A percentile compares a stretch with the other conserved stretches of the same genome.
Conservation (phyloP, 2,113 vertebrate genomes). For the Ardeotis arabs region DNA sequence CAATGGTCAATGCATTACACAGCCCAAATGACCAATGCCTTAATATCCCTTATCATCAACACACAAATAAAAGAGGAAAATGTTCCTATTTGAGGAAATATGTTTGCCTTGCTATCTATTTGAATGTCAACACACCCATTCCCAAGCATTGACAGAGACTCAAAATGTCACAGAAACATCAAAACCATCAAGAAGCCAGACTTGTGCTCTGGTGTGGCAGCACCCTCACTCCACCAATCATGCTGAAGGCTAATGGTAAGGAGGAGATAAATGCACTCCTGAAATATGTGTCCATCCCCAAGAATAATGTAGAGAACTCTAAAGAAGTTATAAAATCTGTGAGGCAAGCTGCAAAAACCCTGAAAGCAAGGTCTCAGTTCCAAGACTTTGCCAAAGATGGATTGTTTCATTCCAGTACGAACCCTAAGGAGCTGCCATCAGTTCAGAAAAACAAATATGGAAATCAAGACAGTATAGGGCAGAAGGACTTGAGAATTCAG, state of each 20-base stretch:
- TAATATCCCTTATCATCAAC: not conserved
- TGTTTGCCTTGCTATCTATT: not conserved
- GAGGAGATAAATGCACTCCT: not conserved
- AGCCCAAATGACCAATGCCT: not conserved
- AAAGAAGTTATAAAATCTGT: not conserved
- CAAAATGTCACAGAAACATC: not conserved
- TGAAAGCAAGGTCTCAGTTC: not conserved
- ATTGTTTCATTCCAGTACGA: not conserved
- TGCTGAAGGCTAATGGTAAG: not conserved
- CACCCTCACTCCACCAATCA: not conserved
- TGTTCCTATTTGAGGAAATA: not conserved
- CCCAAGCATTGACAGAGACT: not conserved
- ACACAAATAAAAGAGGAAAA: not conserved
- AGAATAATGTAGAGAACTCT: not conserved
- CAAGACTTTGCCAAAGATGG: not conserved
- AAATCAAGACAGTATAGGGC: not conserved
- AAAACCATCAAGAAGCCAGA: not conserved
- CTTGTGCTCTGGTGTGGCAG: not conserved
- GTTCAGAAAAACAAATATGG: not conserved
- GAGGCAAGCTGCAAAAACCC: not conserved
- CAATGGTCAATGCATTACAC: not conserved
- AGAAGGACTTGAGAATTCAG: not conserved
- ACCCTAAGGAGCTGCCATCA: not conserved
- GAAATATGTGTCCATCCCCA: not conserved
- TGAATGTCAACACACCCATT: not conserved